A percentile compares a stretch with the other conserved stretches of the same genome.
These are phyloP conservation scores for Lasioglossum marginatum DNA, from an alignment of 2,888 invertebrate species.

Conservation along the genomic window DNA sequence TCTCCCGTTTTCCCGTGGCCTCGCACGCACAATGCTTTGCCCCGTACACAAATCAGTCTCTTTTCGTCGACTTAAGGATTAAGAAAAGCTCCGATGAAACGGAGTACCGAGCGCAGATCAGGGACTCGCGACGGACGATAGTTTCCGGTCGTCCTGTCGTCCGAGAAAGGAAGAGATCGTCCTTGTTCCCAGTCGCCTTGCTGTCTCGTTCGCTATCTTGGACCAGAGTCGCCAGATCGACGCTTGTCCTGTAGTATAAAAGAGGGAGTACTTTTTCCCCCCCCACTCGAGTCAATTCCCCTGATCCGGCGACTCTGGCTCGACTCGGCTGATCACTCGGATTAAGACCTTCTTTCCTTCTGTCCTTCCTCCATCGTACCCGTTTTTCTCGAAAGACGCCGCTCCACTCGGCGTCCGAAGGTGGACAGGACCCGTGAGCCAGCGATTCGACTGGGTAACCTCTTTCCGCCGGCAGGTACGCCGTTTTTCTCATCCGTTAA, in stretches of 20 bases:
- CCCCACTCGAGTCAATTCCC: no score
- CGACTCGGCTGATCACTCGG: constrained; percentile 28
- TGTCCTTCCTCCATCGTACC: constrained; percentile 13
- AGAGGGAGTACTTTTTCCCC: no score
- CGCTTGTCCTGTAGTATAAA: no score
- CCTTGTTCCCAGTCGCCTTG: constrained; percentile 18
- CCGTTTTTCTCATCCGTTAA: not conserved
- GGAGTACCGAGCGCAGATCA: constrained; percentile 48
- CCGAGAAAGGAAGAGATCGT: not conserved
- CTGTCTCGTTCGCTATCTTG: not conserved
- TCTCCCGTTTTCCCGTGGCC: constrained; percentile 56
- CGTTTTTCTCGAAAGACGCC: constrained; percentile 13
- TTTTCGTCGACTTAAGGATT: constrained; percentile 48
- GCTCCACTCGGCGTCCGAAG: not conserved
- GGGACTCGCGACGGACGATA: constrained; percentile 40
- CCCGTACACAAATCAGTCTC: constrained; percentile 68
- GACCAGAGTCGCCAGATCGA: not conserved
- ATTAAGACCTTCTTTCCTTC: constrained; percentile 45
- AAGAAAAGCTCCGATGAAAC: constrained; percentile 58
- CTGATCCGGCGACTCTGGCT: no score
- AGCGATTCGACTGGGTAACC: constrained; percentile 9
- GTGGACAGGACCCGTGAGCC: not conserved
- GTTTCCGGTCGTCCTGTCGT: not conserved
- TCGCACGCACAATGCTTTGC: constrained; percentile 80
- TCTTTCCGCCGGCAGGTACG: not conserved